Base-by-base conservation (phyloP, 35 echinoderm and acorn worm genomes). In the Amphiura filiformis region DNA sequence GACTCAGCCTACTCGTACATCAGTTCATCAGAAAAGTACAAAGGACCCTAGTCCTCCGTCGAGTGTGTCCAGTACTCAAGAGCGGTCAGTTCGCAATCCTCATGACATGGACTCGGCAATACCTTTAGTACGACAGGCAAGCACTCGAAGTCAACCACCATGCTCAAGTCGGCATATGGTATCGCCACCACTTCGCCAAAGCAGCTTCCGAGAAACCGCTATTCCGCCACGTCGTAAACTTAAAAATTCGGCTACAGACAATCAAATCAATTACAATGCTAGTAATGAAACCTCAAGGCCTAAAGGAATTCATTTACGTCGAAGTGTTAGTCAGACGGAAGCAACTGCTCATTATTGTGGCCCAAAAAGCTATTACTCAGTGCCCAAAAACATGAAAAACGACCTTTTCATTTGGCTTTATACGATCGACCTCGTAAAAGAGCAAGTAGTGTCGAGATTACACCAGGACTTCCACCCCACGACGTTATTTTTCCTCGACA, bases 381-480 rank as follows among this genome's bases (percentile, higher is more conserved):
- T 96, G 65, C 94, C 94, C 38, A 88, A 84, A 34, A 86, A 89
- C 34, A 65, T 86, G 41, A 18, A 18, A 70, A 70, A n/a, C 38
- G 89, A 39, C 93, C 93, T 9, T 38, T 88, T 31, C 39, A 38
- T 76, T 49, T 49, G 39, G 65, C 39, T 39, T 77, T 81, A 12
- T 96, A 96, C 52, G 94, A 96, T 78, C 89, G 82, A 26, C 94
- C 94, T 0, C 81, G 94, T 40, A 84, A 88, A 52, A 90, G 89
- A 38, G 88, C 90, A 31, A 87, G 82, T 86, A 96, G 87, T 81
- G 90, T 87, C 37, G 94, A 91, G 31, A 37, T 86, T 33, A 78
- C 90, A 22, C 76, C 90, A 13, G 86, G 86, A 44, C 38, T 91
- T 32, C 87, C 86, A 0, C 86, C 84, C 22, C 88, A 82, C 56